phyloP scores from a whole-genome alignment of 2,797 vertebrate species.

The Manis pentadactyla region DNA sequence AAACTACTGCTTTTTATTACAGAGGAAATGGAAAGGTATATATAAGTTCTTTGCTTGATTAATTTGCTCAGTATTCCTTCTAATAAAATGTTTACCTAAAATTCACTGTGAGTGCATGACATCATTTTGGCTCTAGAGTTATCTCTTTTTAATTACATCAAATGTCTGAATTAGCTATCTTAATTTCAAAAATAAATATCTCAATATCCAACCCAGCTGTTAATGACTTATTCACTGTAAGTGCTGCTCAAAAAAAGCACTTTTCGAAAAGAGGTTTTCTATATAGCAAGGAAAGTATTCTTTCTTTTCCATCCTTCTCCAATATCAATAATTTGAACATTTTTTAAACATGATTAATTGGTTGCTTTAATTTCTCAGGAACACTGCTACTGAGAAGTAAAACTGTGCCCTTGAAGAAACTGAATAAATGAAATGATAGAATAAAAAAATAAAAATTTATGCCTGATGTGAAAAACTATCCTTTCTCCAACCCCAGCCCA shows the following conservation, averaged over 20 bases:
- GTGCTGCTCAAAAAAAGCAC: not conserved
- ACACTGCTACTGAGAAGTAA: slow-evolving; percentile 46
- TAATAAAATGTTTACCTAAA: slow-evolving; percentile 33
- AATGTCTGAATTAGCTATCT: not conserved
- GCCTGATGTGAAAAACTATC: not conserved
- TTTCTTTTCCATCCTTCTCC: not conserved
- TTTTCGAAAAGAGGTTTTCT: not conserved
- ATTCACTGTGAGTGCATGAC: not conserved
- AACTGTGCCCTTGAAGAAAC: not conserved
- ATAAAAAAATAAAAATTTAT: not conserved
- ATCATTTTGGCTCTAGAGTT: not conserved
- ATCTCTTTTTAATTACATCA: not conserved
- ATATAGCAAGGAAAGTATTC: not conserved
- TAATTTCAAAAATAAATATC: not conserved
- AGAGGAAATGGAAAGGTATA: not conserved
- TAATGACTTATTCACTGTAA: not conserved
- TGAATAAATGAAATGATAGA: slow-evolving; percentile 26
- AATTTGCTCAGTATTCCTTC: not conserved
- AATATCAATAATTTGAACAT: not conserved
- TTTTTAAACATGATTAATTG: slow-evolving; percentile 8
- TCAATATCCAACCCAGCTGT: not conserved
- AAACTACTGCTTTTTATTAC: not conserved
- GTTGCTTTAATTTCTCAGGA: slow-evolving; percentile 41
- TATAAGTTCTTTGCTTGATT: slow-evolving; percentile 21
- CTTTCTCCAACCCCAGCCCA: not conserved